Percentiles rank a stretch among this genome's conserved stretches.
phyloP scores from a whole-genome alignment of 2,113 vertebrate species.

The Antigone vipio region DNA sequence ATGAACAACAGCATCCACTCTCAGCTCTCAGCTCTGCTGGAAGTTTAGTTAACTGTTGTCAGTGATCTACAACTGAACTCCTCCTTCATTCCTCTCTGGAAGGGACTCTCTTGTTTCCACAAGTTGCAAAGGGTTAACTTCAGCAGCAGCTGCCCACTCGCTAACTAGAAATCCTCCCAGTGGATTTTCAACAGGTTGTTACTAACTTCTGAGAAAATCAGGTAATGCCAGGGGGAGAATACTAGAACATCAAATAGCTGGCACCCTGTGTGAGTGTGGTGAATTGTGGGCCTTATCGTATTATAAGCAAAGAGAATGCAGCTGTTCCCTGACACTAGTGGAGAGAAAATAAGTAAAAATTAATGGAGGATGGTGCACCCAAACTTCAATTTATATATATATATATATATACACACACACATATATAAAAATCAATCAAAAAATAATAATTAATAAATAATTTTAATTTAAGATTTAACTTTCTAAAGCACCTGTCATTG shows the following conservation, averaged over 20 bases:
- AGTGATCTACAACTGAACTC: background rate
- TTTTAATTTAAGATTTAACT: background rate
- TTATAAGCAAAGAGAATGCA: background rate
- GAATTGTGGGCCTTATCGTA: background rate
- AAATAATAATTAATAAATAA: background rate
- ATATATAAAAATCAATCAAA: background rate
- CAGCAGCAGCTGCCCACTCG: background rate
- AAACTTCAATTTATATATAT: background rate
- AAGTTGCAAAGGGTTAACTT: background rate
- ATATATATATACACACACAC: accelerated
- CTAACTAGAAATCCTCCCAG: background rate
- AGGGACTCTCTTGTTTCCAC: background rate
- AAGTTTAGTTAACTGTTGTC: background rate
- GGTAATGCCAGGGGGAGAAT: background rate
- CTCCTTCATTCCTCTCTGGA: background rate
- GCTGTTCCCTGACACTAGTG: background rate
- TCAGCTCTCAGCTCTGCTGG: background rate
- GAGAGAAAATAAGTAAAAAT: background rate
- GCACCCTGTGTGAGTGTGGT: background rate
- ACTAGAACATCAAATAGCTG: background rate
- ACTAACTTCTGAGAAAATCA: background rate
- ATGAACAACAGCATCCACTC: background rate
- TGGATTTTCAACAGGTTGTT: background rate
- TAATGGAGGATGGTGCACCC: background rate
- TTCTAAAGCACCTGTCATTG: background rate